Conservation (phyloP, 2,888 invertebrate species). For the Embidobia sp. region DNA sequence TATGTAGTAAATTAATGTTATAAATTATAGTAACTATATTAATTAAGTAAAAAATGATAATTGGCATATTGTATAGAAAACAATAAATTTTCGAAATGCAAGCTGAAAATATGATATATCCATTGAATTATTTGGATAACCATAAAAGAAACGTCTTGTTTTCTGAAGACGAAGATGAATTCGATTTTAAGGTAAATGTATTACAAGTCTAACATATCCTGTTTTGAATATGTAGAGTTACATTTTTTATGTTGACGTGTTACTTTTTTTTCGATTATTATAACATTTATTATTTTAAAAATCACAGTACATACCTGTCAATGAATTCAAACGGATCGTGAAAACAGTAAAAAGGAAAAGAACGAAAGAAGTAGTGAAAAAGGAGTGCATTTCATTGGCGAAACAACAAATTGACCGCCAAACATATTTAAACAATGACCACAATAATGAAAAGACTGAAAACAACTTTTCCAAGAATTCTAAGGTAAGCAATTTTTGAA, state of each 20-base stretch:
- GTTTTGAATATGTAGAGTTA: no score
- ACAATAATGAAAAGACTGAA: constrained; percentile 15
- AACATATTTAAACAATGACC: constrained; percentile 23
- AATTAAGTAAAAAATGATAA: no score
- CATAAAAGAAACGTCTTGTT: constrained; percentile 67
- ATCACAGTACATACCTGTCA: constrained; percentile 75
- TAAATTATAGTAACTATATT: no score
- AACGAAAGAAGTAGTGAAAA: constrained; percentile 71
- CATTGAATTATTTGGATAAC: constrained; percentile 44
- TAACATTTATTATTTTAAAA: no score
- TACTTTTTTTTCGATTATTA: no score
- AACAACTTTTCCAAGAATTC: constrained; percentile 8
- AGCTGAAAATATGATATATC: constrained; percentile 31
- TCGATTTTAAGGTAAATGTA: constrained; percentile 86
- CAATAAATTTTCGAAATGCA: no score
- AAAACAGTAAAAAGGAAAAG: constrained; percentile 75
- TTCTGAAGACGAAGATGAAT: constrained; percentile 83
- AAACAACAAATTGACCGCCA: constrained; percentile 67
- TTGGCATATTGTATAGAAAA: no score
- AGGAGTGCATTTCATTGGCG: constrained; percentile 72
- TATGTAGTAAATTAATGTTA: no score
- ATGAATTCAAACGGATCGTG: constrained; percentile 74
- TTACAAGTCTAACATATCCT: no score
- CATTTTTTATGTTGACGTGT: no score
- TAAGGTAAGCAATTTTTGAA: constrained; percentile 27